These are phyloP conservation scores for Dryadula phaetusa DNA, from an alignment of 2,888 invertebrate genomes.

Conservation along the genomic window DNA sequence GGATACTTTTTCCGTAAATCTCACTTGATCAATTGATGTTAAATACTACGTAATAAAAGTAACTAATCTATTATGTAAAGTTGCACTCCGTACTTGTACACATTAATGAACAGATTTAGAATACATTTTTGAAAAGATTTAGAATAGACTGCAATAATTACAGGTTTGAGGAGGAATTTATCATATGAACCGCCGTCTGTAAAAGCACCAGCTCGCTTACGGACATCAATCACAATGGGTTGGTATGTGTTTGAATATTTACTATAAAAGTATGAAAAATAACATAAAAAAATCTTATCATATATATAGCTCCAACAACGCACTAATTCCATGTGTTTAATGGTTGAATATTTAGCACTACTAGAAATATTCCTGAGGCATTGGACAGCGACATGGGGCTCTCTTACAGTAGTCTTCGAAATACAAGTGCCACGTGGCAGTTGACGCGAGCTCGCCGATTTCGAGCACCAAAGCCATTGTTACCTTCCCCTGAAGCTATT, in stretches of 20 bases:
- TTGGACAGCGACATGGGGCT: constrained; percentile 60
- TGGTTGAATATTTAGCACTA: constrained; percentile 54
- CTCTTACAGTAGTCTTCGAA: constrained; percentile 60
- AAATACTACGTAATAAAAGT: too few relatives aligned
- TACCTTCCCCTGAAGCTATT: constrained; percentile 63
- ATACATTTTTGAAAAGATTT: too few relatives aligned
- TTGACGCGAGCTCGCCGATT: constrained; percentile 72
- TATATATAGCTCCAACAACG: too few relatives aligned
- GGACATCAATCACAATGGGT: constrained; percentile 63
- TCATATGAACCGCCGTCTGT: constrained; percentile 69
- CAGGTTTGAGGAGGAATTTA: constrained; percentile 73
- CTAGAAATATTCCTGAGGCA: constrained; percentile 63
- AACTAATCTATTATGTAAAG: too few relatives aligned
- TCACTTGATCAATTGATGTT: too few relatives aligned
- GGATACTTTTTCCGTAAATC: too few relatives aligned
- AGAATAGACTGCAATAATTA: too few relatives aligned
- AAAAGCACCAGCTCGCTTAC: constrained; percentile 72
- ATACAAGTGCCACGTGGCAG: constrained; percentile 70
- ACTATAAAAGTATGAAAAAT: constrained; percentile 2
- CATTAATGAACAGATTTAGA: too few relatives aligned
- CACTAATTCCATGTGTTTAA: too few relatives aligned
- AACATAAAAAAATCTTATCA: background rate
- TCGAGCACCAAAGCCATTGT: constrained; percentile 62
- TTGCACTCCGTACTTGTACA: too few relatives aligned
- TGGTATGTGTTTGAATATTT: constrained; percentile 62